These are phyloP conservation scores for Streblospio benedicti DNA, from an alignment of 1,140 invertebrate genomes.

Conservation along the genomic window DNA sequence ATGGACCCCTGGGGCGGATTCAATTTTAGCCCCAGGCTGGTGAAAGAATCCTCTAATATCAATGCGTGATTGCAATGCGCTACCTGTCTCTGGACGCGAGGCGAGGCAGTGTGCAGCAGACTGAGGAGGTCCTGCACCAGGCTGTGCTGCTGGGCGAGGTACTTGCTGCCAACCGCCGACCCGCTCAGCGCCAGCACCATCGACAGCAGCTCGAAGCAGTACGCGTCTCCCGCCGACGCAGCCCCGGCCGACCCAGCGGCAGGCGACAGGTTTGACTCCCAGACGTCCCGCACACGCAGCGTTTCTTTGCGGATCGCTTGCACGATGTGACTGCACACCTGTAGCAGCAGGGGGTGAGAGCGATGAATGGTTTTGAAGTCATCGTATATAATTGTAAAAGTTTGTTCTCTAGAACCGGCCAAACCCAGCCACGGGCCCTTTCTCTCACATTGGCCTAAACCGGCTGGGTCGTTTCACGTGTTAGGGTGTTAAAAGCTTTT, in stretches of 20 bases:
- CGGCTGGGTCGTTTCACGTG: too few relatives aligned
- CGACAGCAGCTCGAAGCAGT: constrained; percentile 95
- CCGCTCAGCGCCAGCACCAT: constrained; percentile 88
- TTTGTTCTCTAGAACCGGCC: too few relatives aligned
- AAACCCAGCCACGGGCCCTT: too few relatives aligned
- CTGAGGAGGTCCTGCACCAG: constrained; percentile 75
- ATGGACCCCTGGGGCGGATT: too few relatives aligned
- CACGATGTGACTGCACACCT: constrained; percentile 86
- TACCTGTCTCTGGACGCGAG: constrained; percentile 86
- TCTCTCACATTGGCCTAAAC: too few relatives aligned
- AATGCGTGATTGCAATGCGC: too few relatives aligned
- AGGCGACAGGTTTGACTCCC: constrained; percentile 95
- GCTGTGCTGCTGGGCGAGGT: constrained; percentile 78
- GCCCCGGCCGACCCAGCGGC: constrained; percentile 86
- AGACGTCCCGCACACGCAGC: constrained; percentile 72
- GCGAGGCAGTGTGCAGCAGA: constrained; percentile 84
- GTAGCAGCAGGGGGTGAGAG: constrained; percentile 16
- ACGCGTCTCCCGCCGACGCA: constrained; percentile 72
- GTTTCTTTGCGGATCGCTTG: constrained; percentile 84
- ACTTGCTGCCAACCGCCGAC: constrained; percentile 76
- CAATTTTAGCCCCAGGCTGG: too few relatives aligned
- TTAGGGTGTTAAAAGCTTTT: too few relatives aligned
- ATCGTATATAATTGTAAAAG: too few relatives aligned
- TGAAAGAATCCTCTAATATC: too few relatives aligned
- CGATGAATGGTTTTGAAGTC: too few relatives aligned